Conservation (phyloP, 2,888 invertebrate genomes). For the Bursaphelenchus okinawaensis region DNA sequence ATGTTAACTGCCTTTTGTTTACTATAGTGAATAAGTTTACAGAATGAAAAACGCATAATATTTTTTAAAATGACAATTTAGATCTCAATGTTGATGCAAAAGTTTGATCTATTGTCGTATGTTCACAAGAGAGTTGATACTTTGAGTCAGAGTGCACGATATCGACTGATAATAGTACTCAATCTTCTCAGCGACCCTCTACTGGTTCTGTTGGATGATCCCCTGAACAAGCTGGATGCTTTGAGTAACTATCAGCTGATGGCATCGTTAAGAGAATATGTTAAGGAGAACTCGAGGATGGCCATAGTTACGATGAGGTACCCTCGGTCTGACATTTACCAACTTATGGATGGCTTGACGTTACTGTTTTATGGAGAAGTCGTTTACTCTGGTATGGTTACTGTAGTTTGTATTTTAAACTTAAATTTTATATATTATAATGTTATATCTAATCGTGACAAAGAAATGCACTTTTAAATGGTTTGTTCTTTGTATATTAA, state of each 20-base stretch:
- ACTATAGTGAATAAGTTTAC: neutral
- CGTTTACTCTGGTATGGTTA: conserved; percentile 63
- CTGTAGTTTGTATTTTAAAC: no score
- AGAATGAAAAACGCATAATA: neutral
- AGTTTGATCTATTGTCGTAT: conserved; percentile 84
- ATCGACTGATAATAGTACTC: conserved; percentile 81
- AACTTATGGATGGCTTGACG: conserved; percentile 70
- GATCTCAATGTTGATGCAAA: conserved; percentile 75
- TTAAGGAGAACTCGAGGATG: conserved; percentile 82
- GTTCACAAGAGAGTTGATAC: conserved; percentile 72
- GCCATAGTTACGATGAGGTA: conserved; percentile 86
- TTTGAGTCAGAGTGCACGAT: conserved; percentile 79
- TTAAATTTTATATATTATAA: no score
- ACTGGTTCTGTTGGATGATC: conserved; percentile 68
- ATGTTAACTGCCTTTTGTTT: neutral
- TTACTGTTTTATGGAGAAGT: conserved; percentile 77
- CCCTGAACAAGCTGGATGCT: conserved; percentile 87
- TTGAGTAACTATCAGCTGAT: conserved; percentile 88
- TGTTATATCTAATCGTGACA: no score
- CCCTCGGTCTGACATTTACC: conserved; percentile 87
- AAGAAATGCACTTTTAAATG: no score
- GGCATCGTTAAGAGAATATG: conserved; percentile 79
- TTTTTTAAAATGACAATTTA: no score
- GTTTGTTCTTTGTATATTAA: no score
- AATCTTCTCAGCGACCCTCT: conserved; percentile 84